Evolutionary conservation across 2,113 vertebrate genomes (phyloP).

Genomic region (Erythrolamprus reginae): DNA sequence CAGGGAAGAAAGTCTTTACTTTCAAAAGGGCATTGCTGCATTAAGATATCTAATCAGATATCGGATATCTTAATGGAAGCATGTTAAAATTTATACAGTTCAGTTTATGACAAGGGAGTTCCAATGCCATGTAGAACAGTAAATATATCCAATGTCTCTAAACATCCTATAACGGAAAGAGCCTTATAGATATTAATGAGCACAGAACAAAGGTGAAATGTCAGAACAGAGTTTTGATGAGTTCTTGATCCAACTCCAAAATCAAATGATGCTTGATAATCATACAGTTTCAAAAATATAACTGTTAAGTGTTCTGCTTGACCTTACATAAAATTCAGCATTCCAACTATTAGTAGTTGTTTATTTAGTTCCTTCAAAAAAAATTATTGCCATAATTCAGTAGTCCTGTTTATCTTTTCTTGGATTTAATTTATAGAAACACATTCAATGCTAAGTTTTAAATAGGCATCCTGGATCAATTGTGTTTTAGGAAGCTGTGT

Average conservation of each 20-base stretch:
- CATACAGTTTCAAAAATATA: background rate
- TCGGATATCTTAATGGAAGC: background rate
- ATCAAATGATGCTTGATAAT: background rate
- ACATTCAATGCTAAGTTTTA: background rate
- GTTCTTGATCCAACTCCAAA: background rate
- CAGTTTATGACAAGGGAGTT: background rate
- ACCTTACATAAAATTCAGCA: background rate
- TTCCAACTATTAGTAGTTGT: background rate
- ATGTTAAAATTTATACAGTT: background rate
- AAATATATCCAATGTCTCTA: background rate
- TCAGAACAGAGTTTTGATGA: background rate
- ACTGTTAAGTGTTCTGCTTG: background rate
- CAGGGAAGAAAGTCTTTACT: background rate
- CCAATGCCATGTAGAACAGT: background rate
- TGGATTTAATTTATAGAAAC: background rate
- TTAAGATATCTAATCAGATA: background rate
- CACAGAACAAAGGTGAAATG: background rate
- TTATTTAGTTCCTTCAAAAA: background rate
- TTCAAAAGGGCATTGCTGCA: background rate
- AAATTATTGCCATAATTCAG: background rate
- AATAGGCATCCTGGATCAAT: background rate
- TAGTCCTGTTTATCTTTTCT: background rate
- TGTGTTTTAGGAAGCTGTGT: background rate
- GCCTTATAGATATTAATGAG: background rate
- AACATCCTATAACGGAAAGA: background rate